Conservation (phyloP, 1,140 invertebrate species). For the Papilio xuthus region DNA sequence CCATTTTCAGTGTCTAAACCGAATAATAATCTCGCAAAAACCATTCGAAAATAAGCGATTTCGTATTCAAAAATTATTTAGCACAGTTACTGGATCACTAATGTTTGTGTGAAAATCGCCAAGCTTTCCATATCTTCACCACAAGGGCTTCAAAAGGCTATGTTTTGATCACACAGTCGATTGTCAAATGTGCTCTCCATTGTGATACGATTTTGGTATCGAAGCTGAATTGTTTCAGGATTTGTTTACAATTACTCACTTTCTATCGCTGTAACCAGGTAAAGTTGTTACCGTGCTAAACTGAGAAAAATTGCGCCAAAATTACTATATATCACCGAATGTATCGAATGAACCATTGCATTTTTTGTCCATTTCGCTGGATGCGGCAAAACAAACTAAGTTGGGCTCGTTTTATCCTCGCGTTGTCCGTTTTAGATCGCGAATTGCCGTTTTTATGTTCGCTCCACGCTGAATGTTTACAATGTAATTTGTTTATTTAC, state of each 20-base stretch:
- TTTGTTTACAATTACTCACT: constrained; percentile 58
- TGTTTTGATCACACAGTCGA: constrained; percentile 75
- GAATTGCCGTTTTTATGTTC: constrained; percentile 70
- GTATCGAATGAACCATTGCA: constrained; percentile 34
- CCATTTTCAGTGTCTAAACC: constrained; percentile 74
- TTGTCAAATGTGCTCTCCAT: constrained; percentile 77
- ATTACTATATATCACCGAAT: constrained; percentile 20
- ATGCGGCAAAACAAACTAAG: constrained; percentile 34
- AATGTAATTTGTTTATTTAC: constrained; percentile 77
- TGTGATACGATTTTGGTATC: constrained; percentile 67
- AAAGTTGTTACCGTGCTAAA: constrained; percentile 39
- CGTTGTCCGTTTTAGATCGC: constrained; percentile 61
- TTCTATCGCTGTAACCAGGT: constrained; percentile 52
- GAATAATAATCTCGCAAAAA: constrained; percentile 76
- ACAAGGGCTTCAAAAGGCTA: constrained; percentile 65
- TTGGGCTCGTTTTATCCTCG: constrained; percentile 43
- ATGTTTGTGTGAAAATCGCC: constrained; percentile 48
- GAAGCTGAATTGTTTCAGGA: constrained; percentile 61
- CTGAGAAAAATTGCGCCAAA: constrained; percentile 19
- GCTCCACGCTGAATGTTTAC: constrained; percentile 71
- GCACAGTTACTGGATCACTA: constrained; percentile 47
- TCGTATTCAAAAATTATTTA: constrained; percentile 44
- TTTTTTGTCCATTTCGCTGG: constrained; percentile 35
- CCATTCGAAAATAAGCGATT: constrained; percentile 52
- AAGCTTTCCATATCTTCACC: constrained; percentile 36